Conservation (phyloP, 2,888 invertebrate genomes). For the Eupithecia insigniata region DNA sequence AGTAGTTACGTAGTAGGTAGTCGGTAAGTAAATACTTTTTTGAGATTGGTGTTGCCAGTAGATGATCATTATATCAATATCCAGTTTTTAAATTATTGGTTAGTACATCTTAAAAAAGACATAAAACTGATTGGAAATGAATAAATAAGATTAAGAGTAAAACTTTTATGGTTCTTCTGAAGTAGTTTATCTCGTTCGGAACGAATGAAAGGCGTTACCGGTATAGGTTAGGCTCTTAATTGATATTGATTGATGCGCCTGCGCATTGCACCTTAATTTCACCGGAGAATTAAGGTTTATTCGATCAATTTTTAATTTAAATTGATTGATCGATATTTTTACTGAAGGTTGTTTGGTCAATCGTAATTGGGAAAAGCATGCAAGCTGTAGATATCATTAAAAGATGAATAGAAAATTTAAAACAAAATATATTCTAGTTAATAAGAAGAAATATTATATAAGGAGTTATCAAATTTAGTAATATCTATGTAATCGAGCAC, state of each 20-base stretch:
- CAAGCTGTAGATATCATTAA: neutral
- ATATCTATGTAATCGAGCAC: no score
- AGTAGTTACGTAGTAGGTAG: no score
- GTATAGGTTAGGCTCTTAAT: conserved; percentile 20
- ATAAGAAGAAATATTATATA: no score
- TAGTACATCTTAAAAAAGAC: conserved; percentile 11
- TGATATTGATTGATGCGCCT: conserved; percentile 19
- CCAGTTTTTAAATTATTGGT: neutral
- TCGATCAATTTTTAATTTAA: conserved; percentile 12
- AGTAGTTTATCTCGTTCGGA: conserved; percentile 20
- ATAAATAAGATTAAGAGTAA: conserved; percentile 24
- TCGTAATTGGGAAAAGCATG: neutral
- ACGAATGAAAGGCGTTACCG: conserved; percentile 21
- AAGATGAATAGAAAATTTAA: neutral
- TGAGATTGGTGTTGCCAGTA: neutral
- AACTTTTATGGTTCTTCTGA: conserved; percentile 20
- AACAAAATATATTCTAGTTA: no score
- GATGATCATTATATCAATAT: neutral
- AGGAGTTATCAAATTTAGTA: no score
- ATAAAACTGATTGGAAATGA: conserved; percentile 30
- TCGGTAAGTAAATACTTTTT: neutral
- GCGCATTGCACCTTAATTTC: conserved; percentile 10
- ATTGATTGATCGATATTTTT: conserved; percentile 15
- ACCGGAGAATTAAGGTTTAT: conserved; percentile 8
- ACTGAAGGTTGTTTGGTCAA: conserved; percentile 5